Conservation (phyloP, 2,113 vertebrate species). For the Axis porcinus region DNA sequence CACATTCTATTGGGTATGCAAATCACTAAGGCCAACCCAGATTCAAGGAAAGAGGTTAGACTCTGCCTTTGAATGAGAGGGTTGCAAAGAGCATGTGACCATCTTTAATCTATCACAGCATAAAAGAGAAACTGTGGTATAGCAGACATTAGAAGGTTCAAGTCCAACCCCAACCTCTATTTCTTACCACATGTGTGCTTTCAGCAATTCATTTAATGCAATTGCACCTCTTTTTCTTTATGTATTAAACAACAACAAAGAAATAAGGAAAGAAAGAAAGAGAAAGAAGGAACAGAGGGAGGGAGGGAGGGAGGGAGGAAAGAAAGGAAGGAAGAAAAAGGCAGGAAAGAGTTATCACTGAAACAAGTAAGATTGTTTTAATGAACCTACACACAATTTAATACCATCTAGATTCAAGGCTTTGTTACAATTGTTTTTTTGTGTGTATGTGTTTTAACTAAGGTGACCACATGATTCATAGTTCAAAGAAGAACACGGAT, state of each 20-base stretch:
- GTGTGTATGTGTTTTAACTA: not conserved
- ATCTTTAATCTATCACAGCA: not conserved
- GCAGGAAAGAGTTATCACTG: not conserved
- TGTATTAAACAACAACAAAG: not conserved
- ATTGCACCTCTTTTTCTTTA: not conserved
- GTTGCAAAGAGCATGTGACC: not conserved
- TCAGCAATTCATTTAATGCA: not conserved
- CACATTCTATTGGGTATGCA: not conserved
- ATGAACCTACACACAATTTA: not conserved
- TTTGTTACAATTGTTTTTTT: not conserved
- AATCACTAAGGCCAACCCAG: not conserved
- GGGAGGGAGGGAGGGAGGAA: not conserved
- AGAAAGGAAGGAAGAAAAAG: not conserved
- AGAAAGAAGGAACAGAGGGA: not conserved
- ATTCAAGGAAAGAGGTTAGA: not conserved
- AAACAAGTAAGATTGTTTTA: not conserved
- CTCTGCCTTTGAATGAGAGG: not conserved
- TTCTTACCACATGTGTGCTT: not conserved
- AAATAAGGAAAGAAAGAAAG: not conserved
- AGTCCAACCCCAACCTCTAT: not conserved
- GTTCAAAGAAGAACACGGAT: not conserved
- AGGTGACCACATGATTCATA: not conserved
- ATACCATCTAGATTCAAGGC: not conserved
- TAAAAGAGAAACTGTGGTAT: not conserved
- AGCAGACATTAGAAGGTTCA: not conserved